Base-by-base conservation (phyloP, 2,797 vertebrate species). In the Margarornis squamiger region DNA sequence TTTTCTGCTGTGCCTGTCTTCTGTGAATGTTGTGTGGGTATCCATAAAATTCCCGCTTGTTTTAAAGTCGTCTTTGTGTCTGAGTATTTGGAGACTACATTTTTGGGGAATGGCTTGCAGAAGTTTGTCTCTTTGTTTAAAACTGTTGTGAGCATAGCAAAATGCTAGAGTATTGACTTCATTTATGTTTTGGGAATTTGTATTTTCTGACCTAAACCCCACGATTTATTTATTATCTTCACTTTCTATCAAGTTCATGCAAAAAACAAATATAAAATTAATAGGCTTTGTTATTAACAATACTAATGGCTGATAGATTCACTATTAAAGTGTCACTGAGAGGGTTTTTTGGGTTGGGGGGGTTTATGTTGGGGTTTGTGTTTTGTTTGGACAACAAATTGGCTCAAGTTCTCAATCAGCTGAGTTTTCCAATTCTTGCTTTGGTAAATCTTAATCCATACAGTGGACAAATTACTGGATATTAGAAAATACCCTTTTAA, bases 21-120 rank as follows among this genome's bases (percentile, higher is more conserved):
- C 26, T 39, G 21, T 48, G 30, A 70, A 15, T 23, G 14, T 58
- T 76, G 10, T n/a, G 19, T 26, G 34, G n/a, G 8, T 39, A 51
- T 23, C 27, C 6, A 8, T 70, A 51, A 72, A 57, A 22, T 5
- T 14, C 2, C 18, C 0, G 0, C 3, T 36, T 38, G 7, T 71
- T 74, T 72, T 20, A 20, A 86, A 81, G 41, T 22, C 2, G 10
- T 36, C 21, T 85, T 72, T 23, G 8, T 70, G 22, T 9, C 27
- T 65, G 8, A 58, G 8, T 16, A 43, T 55, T 61, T 73, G 24
- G 39, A n/a, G 14, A 14, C 23, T 16, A 32, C 71, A 30, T 34
- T 4, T 70, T 81, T 12, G 30, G 16, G 13, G 14, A 80, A 61
- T 17, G 34, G 11, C 46, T 90, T 92, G 86, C 6, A 34, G 32